Evolutionary conservation across 30 jellyfish, hydroid and myxozoan genomes (phyloP), one percentile per base, ranked within the genome.

Genomic region (Hydractinia echinata): DNA sequence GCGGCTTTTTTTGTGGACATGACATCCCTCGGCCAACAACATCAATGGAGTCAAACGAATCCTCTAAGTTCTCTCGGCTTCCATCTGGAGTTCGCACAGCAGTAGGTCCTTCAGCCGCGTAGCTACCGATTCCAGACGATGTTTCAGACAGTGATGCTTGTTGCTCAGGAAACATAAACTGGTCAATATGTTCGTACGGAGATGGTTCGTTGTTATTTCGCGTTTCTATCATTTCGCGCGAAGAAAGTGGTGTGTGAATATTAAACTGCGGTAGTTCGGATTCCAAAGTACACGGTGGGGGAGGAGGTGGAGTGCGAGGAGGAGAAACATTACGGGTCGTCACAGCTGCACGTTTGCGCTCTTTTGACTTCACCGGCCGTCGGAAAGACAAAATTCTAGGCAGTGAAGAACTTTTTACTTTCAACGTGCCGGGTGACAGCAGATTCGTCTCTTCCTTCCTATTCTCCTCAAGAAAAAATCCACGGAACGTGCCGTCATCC

Each of bases 101-200:
- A 5, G 84, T 80, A 0, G 87, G 87, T 19, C 87, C 87, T 61
- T 80, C 87, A 0, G 86, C 86, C 10, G 87, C 87, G 81, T 80
- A 80, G 44, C 87, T 62, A 51, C 84, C 66, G 54, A 44, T 61
- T 8, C 84, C 73, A 5, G 51, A 56, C 4, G 73, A 10, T 15
- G 72, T 61, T 20, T 64, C 66, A 5, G 87, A 80, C 5, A 20
- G 69, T 30, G 44, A 30, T 30, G 44, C 44, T n/a, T 71, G 81
- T 7, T 71, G 55, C 39, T 50, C 81, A 19, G 81, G 61, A 50
- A n/a, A 71, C 61, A 30, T n/a, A 50, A 71, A 71, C 51, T 71
- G 39, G 61, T 20, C 53, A 20, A 71, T 71, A 11, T 19, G 18
- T 52, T 71, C 81, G 67, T 71, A 71, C 10, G 81, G 81, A 4